phyloP scores from a whole-genome alignment of 1,140 invertebrate genomes.

The Brachionus manjavacas region DNA sequence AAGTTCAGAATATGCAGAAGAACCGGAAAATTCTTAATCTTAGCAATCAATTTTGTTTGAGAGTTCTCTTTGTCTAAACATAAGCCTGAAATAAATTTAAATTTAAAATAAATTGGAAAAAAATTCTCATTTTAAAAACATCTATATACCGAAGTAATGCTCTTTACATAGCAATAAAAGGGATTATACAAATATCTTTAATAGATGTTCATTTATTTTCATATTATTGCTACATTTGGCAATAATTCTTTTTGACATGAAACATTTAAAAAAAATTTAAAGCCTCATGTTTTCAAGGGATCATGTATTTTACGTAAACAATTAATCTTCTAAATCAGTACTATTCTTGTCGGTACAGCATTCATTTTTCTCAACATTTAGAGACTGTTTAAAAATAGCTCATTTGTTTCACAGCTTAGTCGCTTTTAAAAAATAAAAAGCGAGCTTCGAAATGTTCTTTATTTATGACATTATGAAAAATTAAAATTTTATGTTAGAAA shows the following conservation, averaged over 20 bases:
- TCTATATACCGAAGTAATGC: background rate
- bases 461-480: too few relatives aligned
- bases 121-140: background rate
- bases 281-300: background rate
- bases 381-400: background rate
- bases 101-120: background rate
- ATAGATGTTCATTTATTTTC: background rate
- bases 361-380: background rate
- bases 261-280: background rate
- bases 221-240: background rate
- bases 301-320: background rate
- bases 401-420: background rate
- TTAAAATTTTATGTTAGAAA: background rate
- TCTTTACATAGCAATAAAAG: background rate
- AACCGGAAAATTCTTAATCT: background rate
- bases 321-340: background rate
- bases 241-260: background rate
- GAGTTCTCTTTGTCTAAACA: background rate
- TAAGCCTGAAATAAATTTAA: background rate
- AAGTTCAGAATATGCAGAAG: background rate
- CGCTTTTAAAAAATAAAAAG: too few relatives aligned
- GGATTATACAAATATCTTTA: background rate
- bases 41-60: background rate
- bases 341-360: background rate
- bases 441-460: background rate